Evolutionary conservation across 2,797 vertebrate genomes (phyloP).

Genomic region (Eidolon dupreanum): DNA sequence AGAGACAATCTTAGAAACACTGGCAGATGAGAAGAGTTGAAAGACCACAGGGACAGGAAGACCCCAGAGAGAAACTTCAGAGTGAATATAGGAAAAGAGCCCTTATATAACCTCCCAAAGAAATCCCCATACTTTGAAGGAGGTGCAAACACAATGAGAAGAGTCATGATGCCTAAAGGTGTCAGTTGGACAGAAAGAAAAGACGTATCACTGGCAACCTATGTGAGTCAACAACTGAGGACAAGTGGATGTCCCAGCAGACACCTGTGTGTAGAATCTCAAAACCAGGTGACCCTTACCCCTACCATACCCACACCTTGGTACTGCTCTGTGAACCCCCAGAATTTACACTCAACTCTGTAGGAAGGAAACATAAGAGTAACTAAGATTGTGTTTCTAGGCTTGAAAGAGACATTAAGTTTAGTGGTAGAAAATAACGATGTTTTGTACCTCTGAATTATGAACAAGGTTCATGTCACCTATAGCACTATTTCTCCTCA

Average conservation of each 20-base stretch:
- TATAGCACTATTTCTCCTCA: not conserved
- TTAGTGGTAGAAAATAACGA: not conserved
- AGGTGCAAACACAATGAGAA: not conserved
- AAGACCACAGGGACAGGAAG: not conserved
- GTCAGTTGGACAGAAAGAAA: not conserved
- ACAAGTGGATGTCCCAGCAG: not conserved
- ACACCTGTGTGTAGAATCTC: fast-evolving
- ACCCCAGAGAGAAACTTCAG: not conserved
- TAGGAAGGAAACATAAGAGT: not conserved
- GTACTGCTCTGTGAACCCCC: not conserved
- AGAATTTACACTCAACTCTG: not conserved
- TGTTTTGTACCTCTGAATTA: not conserved
- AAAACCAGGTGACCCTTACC: not conserved
- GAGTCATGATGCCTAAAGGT: not conserved
- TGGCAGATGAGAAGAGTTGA: not conserved
- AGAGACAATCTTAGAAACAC: not conserved
- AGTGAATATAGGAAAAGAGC: not conserved
- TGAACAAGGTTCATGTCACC: not conserved
- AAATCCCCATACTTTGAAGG: not conserved
- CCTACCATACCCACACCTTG: too few relatives aligned
- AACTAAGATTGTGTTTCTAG: not conserved
- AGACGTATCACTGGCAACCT: not conserved
- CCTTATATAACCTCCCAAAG: not conserved
- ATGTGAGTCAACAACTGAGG: not conserved
- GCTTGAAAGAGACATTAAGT: not conserved